Evolutionary conservation across 1,140 invertebrate species (phyloP).

Genomic region (Brachionus sp.): DNA sequence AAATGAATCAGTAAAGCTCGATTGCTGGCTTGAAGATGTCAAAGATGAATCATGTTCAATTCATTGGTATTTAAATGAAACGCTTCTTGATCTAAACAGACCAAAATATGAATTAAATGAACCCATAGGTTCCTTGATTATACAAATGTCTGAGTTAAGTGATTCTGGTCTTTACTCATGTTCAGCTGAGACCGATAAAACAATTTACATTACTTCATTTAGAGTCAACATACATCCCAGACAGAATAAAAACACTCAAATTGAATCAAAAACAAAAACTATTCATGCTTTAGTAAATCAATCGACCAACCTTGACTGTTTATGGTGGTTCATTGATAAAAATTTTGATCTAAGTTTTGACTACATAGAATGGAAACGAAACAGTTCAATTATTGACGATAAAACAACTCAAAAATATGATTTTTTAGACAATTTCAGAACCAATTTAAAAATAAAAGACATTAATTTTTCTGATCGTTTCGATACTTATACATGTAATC

Average conservation of each 20-base stretch:
- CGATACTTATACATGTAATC: slow-evolving; percentile 13
- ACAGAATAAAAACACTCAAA: not conserved
- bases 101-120: not conserved
- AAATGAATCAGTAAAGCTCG: not conserved
- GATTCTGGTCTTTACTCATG: slow-evolving; percentile 14
- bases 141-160: not conserved
- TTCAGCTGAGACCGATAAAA: not conserved
- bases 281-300: not conserved
- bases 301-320: not conserved
- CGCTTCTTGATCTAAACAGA: not conserved
- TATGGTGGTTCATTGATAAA: slow-evolving; percentile 12
- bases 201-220: not conserved
- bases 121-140: not conserved
- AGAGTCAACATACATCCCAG: not conserved
- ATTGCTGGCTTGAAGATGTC: not conserved
- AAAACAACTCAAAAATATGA: not conserved
- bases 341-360: not conserved
- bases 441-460: not conserved
- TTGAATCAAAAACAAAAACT: slow-evolving; percentile 25
- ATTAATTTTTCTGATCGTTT: not conserved
- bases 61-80: not conserved
- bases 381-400: not conserved
- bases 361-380: slow-evolving; percentile 16
- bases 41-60: not conserved
- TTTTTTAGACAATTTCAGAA: slow-evolving; percentile 27